Conservation (phyloP, 2,113 vertebrate genomes). For the Pelusios castaneus region DNA sequence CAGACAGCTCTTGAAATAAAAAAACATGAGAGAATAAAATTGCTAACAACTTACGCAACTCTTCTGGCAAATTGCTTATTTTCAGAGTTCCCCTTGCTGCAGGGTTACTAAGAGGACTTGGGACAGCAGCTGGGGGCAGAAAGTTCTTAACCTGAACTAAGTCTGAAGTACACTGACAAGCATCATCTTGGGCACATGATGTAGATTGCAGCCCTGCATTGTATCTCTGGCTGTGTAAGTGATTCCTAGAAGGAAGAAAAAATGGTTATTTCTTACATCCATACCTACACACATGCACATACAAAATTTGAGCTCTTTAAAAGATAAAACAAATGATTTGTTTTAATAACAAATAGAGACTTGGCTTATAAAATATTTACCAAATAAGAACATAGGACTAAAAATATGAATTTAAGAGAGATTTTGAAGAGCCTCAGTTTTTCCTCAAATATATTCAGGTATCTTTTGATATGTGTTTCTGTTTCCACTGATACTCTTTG, state of each 20-base stretch:
- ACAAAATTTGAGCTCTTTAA: background rate
- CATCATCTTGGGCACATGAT: constrained; percentile 15
- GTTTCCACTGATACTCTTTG: background rate
- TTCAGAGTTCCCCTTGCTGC: constrained; percentile 77
- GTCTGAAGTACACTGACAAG: constrained; percentile 52
- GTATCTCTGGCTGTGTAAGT: constrained; percentile 51
- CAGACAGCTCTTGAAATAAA: background rate
- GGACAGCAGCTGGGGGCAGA: constrained; percentile 62
- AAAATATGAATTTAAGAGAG: background rate
- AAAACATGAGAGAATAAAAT: constrained; percentile 33
- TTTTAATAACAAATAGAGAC: background rate
- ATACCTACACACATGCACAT: background rate
- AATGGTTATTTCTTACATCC: background rate
- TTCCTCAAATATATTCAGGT: background rate
- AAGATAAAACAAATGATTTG: background rate
- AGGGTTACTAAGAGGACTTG: constrained; percentile 72
- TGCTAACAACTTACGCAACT: constrained; percentile 79
- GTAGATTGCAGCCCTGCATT: constrained; percentile 37
- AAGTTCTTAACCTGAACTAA: constrained; percentile 25
- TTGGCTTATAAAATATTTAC: background rate
- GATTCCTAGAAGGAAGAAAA: constrained; percentile 70
- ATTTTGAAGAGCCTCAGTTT: background rate
- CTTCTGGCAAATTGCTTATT: constrained; percentile 81
- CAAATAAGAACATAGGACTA: background rate
- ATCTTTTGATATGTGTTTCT: background rate